Evolutionary conservation across 1,140 invertebrate genomes (phyloP).

Genomic region (Brachionus asplanchnoidis): DNA sequence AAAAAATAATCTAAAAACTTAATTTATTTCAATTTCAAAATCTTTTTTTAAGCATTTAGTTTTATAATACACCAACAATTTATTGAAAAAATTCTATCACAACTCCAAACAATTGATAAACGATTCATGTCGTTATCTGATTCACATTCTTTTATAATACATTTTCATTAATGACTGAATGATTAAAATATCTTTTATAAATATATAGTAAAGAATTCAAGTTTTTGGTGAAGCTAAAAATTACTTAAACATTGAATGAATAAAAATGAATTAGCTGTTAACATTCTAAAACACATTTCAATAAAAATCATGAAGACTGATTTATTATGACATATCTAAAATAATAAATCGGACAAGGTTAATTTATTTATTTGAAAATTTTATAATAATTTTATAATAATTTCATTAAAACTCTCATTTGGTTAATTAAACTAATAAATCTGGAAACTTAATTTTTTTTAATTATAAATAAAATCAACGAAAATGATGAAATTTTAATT

Average conservation of each 20-base stretch:
- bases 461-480: too few species aligned
- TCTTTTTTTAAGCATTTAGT: neutral
- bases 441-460: too few species aligned
- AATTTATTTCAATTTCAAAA: neutral
- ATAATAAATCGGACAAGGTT: neutral
- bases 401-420: too few species aligned
- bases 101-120: neutral
- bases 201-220: neutral
- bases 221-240: neutral
- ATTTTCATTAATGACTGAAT: neutral
- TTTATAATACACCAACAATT: neutral
- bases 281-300: neutral
- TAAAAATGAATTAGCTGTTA: neutral
- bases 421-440: too few species aligned
- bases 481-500: too few species aligned
- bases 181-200: neutral
- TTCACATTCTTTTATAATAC: neutral
- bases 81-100: neutral
- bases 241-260: neutral
- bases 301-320: neutral
- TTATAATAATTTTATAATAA: neutral
- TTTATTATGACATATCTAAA: neutral
- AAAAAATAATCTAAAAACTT: neutral
- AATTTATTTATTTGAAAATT: too few species aligned
- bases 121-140: neutral